Evolutionary conservation across 1,140 invertebrate species (phyloP), one percentile per base, ranked within the genome.

Genomic region (Ips nitidus): DNA sequence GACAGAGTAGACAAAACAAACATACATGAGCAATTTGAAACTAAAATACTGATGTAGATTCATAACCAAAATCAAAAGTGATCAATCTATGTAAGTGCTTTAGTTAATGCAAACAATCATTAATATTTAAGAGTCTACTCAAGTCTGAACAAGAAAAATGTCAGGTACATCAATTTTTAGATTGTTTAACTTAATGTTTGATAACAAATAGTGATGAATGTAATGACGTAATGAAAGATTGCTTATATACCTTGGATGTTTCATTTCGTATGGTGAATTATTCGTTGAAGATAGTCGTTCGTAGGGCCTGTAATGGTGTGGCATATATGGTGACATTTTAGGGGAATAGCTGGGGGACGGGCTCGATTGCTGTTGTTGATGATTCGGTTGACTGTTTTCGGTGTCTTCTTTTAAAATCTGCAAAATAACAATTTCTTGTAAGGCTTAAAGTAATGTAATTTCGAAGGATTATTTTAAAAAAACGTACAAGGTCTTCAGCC

Each of bases 201-300:
- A 22, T 22, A 22, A 22, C 22, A 22, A 22, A 22, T 22, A 22
- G 22, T 22, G 22, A 22, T 22, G 22, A 22, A 22, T 22, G 22
- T 22, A 22, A 22, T 22, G 22, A 22, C 22, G 22, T 22, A 22
- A 22, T 22, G 22, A 22, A 22, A 22, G 22, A 22, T 22, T 22
- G 22, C 22, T 22, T 22, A 22, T 22, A 22, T 70, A 70, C 69
- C 82, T 78, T 37, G 83, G 81, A 75, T 75, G 72, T 77, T 69
- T 84, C 81, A 75, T 77, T 83, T 81, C 55, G 82, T 84, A 59
- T 83, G 83, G 70, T 81, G 83, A 69, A 82, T 83, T 39, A 82
- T 83, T 7, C 78, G 81, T 57, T 70, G 77, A 73, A 72, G 81
- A 75, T 79, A 73, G 71, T 78, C 77, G 66, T 76, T 82, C 77